Evolutionary conservation across 1,140 invertebrate species (phyloP).

Genomic region (Zaprionus capensis): DNA sequence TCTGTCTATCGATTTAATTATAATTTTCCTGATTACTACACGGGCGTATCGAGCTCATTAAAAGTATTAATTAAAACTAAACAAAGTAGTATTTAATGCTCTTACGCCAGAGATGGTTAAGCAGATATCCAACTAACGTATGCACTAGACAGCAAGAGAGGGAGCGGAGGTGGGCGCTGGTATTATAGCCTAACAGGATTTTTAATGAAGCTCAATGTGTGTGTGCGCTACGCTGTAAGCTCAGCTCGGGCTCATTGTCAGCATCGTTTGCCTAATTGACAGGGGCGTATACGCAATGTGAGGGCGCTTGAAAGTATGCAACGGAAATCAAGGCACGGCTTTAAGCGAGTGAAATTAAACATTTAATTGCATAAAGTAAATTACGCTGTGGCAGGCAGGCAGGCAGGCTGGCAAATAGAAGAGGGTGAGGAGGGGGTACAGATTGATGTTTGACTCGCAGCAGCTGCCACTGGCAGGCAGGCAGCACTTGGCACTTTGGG

Average conservation of each 20-base stretch:
- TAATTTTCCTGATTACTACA: not conserved
- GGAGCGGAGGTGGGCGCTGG: not conserved
- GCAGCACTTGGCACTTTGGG: constrained; percentile 36
- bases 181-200: constrained; percentile 57
- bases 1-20: not conserved
- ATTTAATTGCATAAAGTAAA: constrained; percentile 71
- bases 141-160: not conserved
- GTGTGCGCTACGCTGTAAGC: constrained; percentile 2
- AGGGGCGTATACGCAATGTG: constrained; percentile 49
- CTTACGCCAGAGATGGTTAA: constrained; percentile 6
- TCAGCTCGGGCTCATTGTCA: constrained; percentile 58
- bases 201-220: constrained; percentile 60
- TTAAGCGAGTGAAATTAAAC: constrained; percentile 56
- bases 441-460: constrained; percentile 60
- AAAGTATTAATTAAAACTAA: constrained; percentile 30
- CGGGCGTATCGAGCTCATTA: constrained; percentile 17
- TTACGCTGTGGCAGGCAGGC: constrained; percentile 19
- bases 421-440: constrained; percentile 30
- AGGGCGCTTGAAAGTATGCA: constrained; percentile 25
- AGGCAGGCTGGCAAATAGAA: not conserved
- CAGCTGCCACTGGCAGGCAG: constrained; percentile 20
- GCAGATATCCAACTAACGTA: not conserved
- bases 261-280: constrained; percentile 62
- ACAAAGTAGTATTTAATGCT: constrained; percentile 6
- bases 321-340: constrained; percentile 41